Base-by-base conservation (phyloP, 2,888 invertebrate species). In the Helobdella robusta region DNA sequence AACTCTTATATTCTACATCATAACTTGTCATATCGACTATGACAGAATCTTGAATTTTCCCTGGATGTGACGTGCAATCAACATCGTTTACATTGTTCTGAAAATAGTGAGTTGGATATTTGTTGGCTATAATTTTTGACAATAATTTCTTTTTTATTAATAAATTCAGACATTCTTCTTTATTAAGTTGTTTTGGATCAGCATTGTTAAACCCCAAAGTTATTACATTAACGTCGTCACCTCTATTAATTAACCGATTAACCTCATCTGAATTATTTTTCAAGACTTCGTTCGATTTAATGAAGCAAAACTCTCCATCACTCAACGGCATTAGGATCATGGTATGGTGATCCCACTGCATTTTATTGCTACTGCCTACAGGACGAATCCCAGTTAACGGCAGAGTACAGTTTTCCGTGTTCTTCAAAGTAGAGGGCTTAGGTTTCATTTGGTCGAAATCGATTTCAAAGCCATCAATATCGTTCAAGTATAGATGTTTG, bases 401-500 rank as follows among this genome's bases (percentile, higher is more conserved):
- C 20, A 67, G 34, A 0, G 40, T 44, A 59, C 60, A 67, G 30
- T 65, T 58, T 3, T 66, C 62, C 15, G 20, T 60, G 32, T 25
- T 25, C 1, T 18, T n/a, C 3, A 25, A 40, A 4, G 30, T 30
- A 15, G 15, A 2, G 11, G 20, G 36, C 36, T 59, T 67, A 11
- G 54, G 20, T 50, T 59, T 68, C 34, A 71, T 48, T 34, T 68
- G 59, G 40, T 67, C 66, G 44, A 69, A 32, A 46, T 70, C 69
- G 44, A 71, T 71, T 62, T 69, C 68, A 60, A 65, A 71, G 23
- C 69, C 70, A 8, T 34, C 36, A 23, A 35, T 59, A 8, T 1
- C 5, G 18, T 59, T 5, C 23, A 4, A 20, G n/a, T 20, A 40
- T 40, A n/a, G 44, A 40, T 40, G 44, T 40, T 40, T 1, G 1